A percentile compares a stretch with the other conserved stretches of the same genome.
Conservation (phyloP, 1,140 invertebrate genomes). For the Adoxophyes honmai region DNA sequence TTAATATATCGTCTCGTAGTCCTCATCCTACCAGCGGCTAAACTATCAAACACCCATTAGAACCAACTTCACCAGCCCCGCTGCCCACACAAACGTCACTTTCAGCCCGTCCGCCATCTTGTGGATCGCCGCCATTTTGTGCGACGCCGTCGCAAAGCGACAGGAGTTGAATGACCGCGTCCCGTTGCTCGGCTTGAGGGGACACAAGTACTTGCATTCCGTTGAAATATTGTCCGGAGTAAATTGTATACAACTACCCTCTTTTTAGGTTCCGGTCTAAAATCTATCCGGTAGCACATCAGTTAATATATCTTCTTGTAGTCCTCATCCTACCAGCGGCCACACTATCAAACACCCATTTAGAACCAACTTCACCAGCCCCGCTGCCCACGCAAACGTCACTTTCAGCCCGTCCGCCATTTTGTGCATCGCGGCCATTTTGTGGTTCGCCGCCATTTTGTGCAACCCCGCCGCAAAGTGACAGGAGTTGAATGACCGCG, state of each 20-base stretch:
- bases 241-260: too few relatives aligned
- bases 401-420: conserved; percentile 24
- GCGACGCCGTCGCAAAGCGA: conserved; percentile 47
- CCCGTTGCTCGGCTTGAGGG: conserved; percentile 34
- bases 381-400: conserved; percentile 40
- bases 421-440: conserved; percentile 29
- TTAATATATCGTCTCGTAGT: conserved; percentile 49
- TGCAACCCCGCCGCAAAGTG: conserved; percentile 46
- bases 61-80: conserved; percentile 36
- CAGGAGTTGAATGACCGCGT: conserved; percentile 41
- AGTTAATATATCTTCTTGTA: conserved; percentile 44
- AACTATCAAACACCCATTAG: conserved; percentile 66
- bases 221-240: too few relatives aligned
- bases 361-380: conserved; percentile 41
- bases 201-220: conserved; percentile 39
- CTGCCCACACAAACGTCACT: conserved; percentile 42
- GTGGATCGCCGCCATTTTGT: conserved; percentile 22
- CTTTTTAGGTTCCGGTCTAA: conserved; percentile 4
- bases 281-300: conserved; percentile 22
- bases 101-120: conserved; percentile 28
- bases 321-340: conserved; percentile 51
- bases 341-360: conserved; percentile 66
- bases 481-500: conserved; percentile 40
- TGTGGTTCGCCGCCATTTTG: conserved; percentile 25
- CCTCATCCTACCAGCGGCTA: conserved; percentile 49